These are phyloP conservation scores for Mimas tiliae DNA, from an alignment of 2,888 invertebrate species.

Conservation along the genomic window DNA sequence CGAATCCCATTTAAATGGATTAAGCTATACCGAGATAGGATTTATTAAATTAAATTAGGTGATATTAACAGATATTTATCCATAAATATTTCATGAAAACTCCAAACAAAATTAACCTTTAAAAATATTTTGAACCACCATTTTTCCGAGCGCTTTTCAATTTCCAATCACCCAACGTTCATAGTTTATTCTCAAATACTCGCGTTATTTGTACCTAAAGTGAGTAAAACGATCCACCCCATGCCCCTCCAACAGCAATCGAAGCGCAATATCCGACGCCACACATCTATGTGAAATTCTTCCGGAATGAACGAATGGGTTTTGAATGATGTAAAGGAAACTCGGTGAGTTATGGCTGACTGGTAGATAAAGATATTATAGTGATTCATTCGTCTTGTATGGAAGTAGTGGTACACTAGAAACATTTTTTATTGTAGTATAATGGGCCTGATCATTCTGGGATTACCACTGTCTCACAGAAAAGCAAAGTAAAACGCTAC, in stretches of 20 bases:
- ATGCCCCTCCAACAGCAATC: conserved; percentile 32
- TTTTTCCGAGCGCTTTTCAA: background rate
- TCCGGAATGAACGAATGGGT: conserved; percentile 38
- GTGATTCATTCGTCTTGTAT: too few species aligned
- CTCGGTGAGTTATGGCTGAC: conserved; percentile 26
- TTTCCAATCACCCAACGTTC: background rate
- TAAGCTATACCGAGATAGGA: too few species aligned
- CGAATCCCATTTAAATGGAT: background rate
- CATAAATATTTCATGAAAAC: too few species aligned
- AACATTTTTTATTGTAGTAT: too few species aligned
- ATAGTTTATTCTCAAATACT: conserved; percentile 20
- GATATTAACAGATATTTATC: too few species aligned
- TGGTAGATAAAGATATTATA: background rate
- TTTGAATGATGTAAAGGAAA: conserved; percentile 40
- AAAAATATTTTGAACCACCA: background rate
- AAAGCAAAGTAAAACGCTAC: too few species aligned
- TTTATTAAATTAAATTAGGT: too few species aligned
- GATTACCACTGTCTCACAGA: too few species aligned
- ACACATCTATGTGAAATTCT: conserved; percentile 34
- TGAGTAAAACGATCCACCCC: conserved; percentile 21
- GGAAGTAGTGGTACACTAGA: too few species aligned
- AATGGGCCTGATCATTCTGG: too few species aligned
- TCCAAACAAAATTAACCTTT: too few species aligned
- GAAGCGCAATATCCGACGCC: conserved; percentile 38
- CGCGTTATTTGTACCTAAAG: conserved; percentile 16